Evolutionary conservation across 2,113 vertebrate species (phyloP).

Genomic region (Ammodytes dubius): DNA sequence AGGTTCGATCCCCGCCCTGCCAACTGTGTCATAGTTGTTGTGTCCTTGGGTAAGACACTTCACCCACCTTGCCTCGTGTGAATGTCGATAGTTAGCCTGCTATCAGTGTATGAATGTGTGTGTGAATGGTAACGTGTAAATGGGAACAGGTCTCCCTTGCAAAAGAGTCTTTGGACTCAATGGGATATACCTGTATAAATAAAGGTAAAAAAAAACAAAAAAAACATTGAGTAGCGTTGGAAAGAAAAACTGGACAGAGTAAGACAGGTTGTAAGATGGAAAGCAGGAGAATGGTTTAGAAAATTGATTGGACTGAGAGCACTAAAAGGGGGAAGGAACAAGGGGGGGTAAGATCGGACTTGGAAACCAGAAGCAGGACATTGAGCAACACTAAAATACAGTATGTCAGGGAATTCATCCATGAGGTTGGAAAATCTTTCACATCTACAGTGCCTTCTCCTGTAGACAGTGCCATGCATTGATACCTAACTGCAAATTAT

Average conservation of each 20-base stretch:
- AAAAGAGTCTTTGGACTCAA: too few species aligned
- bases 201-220: too few species aligned
- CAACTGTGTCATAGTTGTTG: too few species aligned
- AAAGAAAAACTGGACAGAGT: slow-evolving; percentile 1
- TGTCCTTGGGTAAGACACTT: too few species aligned
- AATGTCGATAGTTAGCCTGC: too few species aligned
- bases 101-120: too few species aligned
- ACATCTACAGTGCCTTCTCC: slow-evolving; percentile 18
- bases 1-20: too few species aligned
- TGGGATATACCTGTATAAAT: too few species aligned
- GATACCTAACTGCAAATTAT: slow-evolving; percentile 57
- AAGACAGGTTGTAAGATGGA: slow-evolving; percentile 19
- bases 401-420: background rate
- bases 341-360: background rate
- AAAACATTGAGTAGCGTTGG: background rate
- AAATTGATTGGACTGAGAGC: slow-evolving; percentile 17
- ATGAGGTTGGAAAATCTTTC: slow-evolving; percentile 12
- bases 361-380: background rate
- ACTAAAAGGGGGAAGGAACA: slow-evolving; percentile 1
- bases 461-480: slow-evolving; percentile 15
- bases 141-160: too few species aligned
- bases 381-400: background rate
- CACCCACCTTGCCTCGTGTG: too few species aligned
- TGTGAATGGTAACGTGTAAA: too few species aligned
- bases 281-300: slow-evolving; percentile 12